Conservation (phyloP, 30 jellyfish, hydroid and myxozoan genomes). For the Rhopilema esculentum region DNA sequence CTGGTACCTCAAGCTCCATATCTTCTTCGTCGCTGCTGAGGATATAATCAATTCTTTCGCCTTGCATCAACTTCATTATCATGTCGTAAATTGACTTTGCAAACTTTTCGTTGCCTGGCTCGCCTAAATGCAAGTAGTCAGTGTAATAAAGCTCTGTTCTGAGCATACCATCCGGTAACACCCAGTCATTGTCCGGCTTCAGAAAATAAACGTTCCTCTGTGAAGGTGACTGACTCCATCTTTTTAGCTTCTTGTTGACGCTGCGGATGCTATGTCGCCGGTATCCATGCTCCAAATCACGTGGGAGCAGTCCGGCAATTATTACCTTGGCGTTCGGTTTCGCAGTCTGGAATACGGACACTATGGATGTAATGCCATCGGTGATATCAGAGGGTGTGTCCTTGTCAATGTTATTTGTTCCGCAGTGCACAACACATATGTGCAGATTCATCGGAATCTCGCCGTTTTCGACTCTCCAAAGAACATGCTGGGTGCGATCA, state of each 20-base stretch:
- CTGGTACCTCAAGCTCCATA: conserved; percentile 58
- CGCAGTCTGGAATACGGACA: conserved; percentile 88
- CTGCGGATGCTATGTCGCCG: conserved; percentile 80
- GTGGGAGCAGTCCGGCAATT: conserved; percentile 90
- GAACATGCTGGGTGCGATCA: conserved; percentile 95
- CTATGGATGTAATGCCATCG: conserved; percentile 92
- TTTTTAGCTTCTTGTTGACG: conserved; percentile 82
- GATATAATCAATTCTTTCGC: conserved; percentile 58
- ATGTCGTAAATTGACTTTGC: conserved; percentile 78
- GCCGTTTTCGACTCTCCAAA: conserved; percentile 95
- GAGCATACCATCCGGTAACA: conserved; percentile 78
- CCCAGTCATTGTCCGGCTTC: conserved; percentile 97
- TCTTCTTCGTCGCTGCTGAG: conserved; percentile 87
- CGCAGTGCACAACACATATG: conserved; percentile 88
- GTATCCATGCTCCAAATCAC: conserved; percentile 77
- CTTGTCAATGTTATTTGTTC: conserved; percentile 90
- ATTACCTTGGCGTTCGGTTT: conserved; percentile 95
- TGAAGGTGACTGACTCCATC: conserved; percentile 81
- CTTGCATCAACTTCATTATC: conserved; percentile 81
- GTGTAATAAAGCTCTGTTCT: conserved; percentile 70
- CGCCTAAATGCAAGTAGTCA: conserved; percentile 86
- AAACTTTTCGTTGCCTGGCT: conserved; percentile 89
- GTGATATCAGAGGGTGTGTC: conserved; percentile 90
- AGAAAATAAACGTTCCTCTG: conserved; percentile 85
- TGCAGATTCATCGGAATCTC: conserved; percentile 82